phyloP scores from a whole-genome alignment of 2,888 invertebrate species.

The Nebria brevicollis region DNA sequence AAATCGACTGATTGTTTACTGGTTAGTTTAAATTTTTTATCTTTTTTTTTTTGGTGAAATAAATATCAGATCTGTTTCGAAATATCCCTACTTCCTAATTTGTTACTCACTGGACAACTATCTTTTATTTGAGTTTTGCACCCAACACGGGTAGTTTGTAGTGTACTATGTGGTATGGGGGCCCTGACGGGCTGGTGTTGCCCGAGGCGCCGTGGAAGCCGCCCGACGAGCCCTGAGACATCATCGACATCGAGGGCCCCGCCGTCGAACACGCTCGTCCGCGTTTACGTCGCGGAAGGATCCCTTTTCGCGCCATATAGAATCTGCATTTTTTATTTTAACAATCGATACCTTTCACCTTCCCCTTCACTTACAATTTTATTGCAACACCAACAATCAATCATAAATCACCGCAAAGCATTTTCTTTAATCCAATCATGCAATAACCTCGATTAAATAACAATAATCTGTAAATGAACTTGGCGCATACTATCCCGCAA shows the following conservation, averaged over 20 bases:
- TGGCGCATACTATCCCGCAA: no score
- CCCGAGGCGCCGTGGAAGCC: constrained; percentile 61
- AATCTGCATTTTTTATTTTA: constrained; percentile 64
- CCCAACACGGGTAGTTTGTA: constrained; percentile 76
- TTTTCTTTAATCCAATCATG: no score
- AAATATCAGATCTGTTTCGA: neutral
- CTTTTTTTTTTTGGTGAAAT: neutral
- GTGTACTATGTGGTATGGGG: constrained; percentile 81
- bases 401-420: no score
- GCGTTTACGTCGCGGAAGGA: constrained; percentile 80
- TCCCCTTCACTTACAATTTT: no score
- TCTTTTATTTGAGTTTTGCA: constrained; percentile 62
- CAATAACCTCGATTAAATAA: no score
- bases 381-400: neutral
- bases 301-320: constrained; percentile 89
- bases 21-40: no score
- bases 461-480: no score
- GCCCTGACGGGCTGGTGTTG: constrained; percentile 72
- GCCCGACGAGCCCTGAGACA: constrained; percentile 49
- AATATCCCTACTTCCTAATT: neutral
- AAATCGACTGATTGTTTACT: no score
- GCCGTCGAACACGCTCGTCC: constrained; percentile 73
- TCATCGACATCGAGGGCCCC: constrained; percentile 52
- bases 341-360: no score
- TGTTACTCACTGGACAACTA: neutral